phyloP scores from a whole-genome alignment of 2,113 vertebrate species.

The Fukomys damarensis region DNA sequence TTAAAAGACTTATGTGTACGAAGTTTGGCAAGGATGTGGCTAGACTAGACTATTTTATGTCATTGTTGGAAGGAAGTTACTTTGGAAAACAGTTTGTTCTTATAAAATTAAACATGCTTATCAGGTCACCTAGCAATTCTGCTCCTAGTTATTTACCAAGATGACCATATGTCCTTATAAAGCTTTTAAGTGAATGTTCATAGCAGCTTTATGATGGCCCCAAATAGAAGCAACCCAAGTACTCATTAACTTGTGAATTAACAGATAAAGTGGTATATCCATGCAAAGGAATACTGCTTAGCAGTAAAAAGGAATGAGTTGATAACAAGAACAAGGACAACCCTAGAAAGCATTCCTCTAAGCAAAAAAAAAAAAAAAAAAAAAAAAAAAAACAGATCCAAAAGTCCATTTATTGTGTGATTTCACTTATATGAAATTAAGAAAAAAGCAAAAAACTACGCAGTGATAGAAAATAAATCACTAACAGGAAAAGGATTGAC shows the following conservation, averaged over 20 bases:
- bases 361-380: not conserved
- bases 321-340: not conserved
- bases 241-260: not conserved
- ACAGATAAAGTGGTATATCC: not conserved
- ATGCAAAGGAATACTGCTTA: not conserved
- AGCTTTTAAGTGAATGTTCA: not conserved
- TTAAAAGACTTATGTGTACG: not conserved
- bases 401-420: not conserved
- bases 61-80: not conserved
- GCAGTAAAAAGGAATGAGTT: not conserved
- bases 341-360: not conserved
- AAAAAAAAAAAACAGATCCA: not conserved
- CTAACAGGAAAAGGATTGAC: not conserved
- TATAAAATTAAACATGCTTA: constrained; percentile 26
- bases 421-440: not conserved
- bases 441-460: not conserved
- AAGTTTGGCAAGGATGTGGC: not conserved
- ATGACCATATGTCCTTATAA: not conserved
- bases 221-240: not conserved
- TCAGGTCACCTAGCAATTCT: not conserved
- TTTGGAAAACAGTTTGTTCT: not conserved
- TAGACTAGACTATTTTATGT: not conserved
- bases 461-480: not conserved
- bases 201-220: not conserved
- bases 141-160: not conserved